Evolutionary conservation across 2,888 invertebrate genomes (phyloP).

Genomic region (Apamea sordens): DNA sequence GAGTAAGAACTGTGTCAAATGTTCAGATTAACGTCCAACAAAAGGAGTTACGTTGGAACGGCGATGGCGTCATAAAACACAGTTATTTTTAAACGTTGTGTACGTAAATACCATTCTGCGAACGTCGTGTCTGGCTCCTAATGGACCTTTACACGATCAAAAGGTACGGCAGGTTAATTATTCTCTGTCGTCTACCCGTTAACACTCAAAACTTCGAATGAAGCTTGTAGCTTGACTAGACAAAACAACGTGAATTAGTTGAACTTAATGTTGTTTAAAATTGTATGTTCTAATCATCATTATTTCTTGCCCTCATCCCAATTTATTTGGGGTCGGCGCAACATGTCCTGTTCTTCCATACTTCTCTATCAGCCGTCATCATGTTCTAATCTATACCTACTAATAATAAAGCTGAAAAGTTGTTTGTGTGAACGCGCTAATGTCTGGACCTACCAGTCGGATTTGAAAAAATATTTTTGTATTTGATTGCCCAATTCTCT

Average conservation of each 20-base stretch:
- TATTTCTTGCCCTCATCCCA: no score
- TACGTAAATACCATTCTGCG: constrained; percentile 18
- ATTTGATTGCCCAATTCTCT: no score
- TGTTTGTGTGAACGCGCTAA: no score
- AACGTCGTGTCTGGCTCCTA: constrained; percentile 28
- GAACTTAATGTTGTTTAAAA: not conserved
- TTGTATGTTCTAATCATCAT: not conserved
- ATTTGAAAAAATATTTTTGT: no score
- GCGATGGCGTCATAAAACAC: constrained; percentile 18
- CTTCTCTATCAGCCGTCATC: no score
- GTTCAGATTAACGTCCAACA: constrained; percentile 1
- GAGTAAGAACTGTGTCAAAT: constrained; percentile 18
- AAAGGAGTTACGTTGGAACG: constrained; percentile 9
- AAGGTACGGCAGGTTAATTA: constrained; percentile 29
- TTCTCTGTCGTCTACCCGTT: not conserved
- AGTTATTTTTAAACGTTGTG: constrained; percentile 26
- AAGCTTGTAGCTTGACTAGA: not conserved
- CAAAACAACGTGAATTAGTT: not conserved
- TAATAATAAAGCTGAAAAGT: no score
- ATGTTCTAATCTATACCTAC: no score
- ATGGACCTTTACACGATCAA: constrained; percentile 27
- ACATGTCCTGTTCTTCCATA: no score
- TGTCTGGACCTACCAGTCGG: no score
- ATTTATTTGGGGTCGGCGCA: no score
- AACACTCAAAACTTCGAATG: not conserved